phyloP scores from a whole-genome alignment of 2,113 vertebrate species.

The Tinamus guttatus region DNA sequence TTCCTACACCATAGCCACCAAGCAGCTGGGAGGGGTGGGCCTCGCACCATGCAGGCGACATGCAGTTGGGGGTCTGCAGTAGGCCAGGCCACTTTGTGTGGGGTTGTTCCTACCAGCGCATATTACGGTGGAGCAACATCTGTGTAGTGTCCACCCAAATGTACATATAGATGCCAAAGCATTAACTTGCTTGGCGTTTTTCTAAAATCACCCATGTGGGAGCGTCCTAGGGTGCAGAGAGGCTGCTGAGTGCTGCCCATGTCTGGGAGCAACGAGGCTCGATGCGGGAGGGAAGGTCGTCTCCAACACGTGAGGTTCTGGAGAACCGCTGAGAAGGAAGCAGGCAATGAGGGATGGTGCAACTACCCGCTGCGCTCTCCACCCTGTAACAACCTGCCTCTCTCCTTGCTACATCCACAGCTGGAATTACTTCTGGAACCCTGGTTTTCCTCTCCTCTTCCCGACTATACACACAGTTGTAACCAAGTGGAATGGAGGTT shows the following conservation, averaged over 20 bases:
- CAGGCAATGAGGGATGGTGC: background rate
- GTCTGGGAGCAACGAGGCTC: background rate
- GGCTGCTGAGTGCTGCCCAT: accelerated
- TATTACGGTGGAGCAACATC: no score
- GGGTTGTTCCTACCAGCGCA: no score
- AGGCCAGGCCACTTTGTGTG: no score
- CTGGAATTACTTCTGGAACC: background rate
- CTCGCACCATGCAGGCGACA: no score
- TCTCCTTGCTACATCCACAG: background rate
- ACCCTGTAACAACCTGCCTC: background rate
- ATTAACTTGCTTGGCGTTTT: no score
- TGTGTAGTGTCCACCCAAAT: no score
- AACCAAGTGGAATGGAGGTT: accelerated
- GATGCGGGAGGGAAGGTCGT: accelerated
- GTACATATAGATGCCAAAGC: no score
- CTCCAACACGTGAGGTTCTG: accelerated
- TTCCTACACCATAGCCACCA: background rate
- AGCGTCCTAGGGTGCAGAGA: background rate
- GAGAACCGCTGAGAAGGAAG: background rate
- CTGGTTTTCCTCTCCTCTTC: background rate
- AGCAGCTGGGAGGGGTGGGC: background rate
- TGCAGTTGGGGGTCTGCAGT: no score
- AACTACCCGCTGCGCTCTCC: accelerated
- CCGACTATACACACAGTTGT: background rate
- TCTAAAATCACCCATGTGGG: background rate